These are phyloP conservation scores for Choloepus didactylus DNA, from an alignment of 2,797 vertebrate genomes.

Conservation along the genomic window DNA sequence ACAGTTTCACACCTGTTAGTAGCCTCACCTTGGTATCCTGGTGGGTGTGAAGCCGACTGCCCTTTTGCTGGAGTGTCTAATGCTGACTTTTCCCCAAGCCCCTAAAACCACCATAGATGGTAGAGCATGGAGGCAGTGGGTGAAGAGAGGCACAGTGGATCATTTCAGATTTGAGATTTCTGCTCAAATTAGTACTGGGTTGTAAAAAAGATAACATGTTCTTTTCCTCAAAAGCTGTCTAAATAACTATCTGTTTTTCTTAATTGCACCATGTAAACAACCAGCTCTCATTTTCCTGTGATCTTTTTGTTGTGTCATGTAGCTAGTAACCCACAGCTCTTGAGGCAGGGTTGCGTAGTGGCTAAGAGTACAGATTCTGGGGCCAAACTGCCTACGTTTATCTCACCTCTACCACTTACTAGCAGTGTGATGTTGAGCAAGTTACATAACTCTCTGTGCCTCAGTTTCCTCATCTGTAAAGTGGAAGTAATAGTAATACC, in stretches of 20 bases:
- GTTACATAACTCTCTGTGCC: constrained; percentile 4
- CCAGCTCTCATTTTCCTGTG: background rate
- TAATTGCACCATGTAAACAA: background rate
- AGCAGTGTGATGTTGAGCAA: background rate
- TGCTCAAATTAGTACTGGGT: background rate
- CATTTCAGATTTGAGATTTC: constrained; percentile 10
- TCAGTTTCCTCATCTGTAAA: constrained; percentile 58
- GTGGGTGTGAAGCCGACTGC: background rate
- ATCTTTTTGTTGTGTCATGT: background rate
- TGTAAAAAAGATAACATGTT: constrained; percentile 12
- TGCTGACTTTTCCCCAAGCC: background rate
- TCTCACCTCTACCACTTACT: background rate
- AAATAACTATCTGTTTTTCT: background rate
- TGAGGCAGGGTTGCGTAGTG: background rate
- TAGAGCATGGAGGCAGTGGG: background rate
- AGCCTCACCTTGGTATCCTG: background rate
- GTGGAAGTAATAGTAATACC: background rate
- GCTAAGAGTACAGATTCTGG: background rate
- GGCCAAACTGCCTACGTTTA: background rate
- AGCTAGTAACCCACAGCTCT: background rate
- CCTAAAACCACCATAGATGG: background rate
- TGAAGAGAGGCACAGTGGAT: background rate
- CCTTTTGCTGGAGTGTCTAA: background rate
- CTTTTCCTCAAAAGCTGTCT: constrained; percentile 15
- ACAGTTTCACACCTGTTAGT: background rate